Conservation (phyloP, 2,888 invertebrate species). For the Lepetodrilus schrolli region DNA sequence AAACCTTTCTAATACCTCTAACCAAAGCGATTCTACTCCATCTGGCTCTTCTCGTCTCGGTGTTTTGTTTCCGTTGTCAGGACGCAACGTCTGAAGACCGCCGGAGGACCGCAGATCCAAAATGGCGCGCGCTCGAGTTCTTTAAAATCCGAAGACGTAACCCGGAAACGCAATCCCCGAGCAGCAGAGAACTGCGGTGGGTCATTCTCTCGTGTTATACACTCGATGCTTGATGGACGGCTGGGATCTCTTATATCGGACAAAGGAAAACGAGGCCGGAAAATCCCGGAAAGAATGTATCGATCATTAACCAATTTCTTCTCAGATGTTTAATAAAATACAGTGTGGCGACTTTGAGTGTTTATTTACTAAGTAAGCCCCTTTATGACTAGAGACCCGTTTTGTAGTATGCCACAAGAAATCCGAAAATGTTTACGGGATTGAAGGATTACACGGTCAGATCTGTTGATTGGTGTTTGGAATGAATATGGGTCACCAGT, state of each 20-base stretch:
- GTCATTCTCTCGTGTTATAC: neutral
- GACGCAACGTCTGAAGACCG: neutral
- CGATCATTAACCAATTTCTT: neutral
- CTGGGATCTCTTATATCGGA: neutral
- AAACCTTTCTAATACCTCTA: neutral
- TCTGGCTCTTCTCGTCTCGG: no score
- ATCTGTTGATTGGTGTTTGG: no score
- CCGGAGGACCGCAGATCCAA: neutral
- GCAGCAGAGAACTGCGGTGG: neutral
- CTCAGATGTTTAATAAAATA: conserved; percentile 5
- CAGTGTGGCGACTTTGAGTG: neutral
- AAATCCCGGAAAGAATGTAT: conserved; percentile 1
- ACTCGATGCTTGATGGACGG: neutral
- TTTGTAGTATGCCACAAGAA: no score
- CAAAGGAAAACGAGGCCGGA: neutral
- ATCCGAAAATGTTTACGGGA: no score
- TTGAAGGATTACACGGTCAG: no score
- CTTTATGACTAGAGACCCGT: no score
- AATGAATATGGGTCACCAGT: no score
- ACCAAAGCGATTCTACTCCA: no score
- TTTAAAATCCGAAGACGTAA: neutral
- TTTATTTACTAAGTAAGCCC: conserved; percentile 15
- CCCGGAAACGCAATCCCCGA: neutral
- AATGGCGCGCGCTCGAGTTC: conserved; percentile 5
- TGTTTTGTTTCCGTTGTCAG: conserved; percentile 14